Base-by-base conservation (phyloP, 2,113 vertebrate species). In the Cyprinodon tularosa region DNA sequence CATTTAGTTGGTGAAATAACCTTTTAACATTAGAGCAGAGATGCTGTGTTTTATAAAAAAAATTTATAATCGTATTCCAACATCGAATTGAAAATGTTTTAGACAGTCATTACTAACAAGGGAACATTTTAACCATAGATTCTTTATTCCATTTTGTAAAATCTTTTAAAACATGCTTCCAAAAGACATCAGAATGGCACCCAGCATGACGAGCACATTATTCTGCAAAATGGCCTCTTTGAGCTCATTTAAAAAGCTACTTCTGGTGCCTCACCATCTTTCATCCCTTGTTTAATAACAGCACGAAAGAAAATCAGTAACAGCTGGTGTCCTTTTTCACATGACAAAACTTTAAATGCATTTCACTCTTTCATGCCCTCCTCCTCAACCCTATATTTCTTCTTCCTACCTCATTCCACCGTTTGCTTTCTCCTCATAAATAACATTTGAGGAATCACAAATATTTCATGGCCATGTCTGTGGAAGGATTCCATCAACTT, bases 401-500 rank as follows among this genome's bases (percentile, higher is more conserved):
- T 71, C 3, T 29, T 37, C 66, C 70, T n/a, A 1, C 68, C 59
- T 74, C 12, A 63, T 8, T 61, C 14, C 68, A 12, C 78, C 72
- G 44, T 70, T 74, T 57, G 36, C 76, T 70, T 80, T 66, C 20
- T 5, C 74, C 70, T 78, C 85, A 89, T 90, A 79, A 86, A 79
- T 83, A 86, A 75, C 78, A 76, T 84, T 83, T 78, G 74, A 84
- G 57, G 75, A 89, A 85, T 82, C 80, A 78, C 76, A 91, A 90
- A 90, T 89, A 88, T 90, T 90, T 89, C 84, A 83, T 74, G 44
- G 79, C 70, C 47, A 15, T 77, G 76, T 36, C 73, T n/a, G 74
- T 53, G 85, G 81, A 90, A 76, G 76, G 78, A 59, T 88, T 87
- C 85, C 86, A 87, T 92, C 88, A 88, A 80, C 66, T 83, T 81